Percentiles rank a stretch among this genome's conserved stretches.
phyloP scores from a whole-genome alignment of 2,797 vertebrate genomes.

The Chrysocyon brachyurus region DNA sequence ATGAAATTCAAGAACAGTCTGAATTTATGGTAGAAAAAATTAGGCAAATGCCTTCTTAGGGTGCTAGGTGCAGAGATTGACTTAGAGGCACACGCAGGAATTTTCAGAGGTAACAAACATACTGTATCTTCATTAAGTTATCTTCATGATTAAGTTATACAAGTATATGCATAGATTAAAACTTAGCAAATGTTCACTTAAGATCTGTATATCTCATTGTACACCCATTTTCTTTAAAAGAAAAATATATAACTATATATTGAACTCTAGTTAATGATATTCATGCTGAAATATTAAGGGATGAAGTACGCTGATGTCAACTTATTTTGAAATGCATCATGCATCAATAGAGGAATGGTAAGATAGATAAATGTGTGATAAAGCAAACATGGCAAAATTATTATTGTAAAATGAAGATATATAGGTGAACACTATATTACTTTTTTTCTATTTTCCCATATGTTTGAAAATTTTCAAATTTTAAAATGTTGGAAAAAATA shows the following conservation, averaged over 20 bases:
- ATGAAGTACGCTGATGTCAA: background rate
- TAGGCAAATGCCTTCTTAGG: background rate
- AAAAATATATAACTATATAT: background rate
- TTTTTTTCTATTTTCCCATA: background rate
- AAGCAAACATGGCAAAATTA: background rate
- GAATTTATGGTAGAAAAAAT: background rate
- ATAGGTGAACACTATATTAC: background rate
- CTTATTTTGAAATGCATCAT: background rate
- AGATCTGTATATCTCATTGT: constrained; percentile 2
- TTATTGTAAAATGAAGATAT: background rate
- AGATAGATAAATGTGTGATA: background rate
- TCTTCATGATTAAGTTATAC: background rate
- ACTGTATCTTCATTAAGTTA: background rate
- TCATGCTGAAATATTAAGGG: background rate
- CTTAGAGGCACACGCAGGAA: background rate
- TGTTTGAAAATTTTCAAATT: constrained; percentile 7
- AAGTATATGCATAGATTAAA: background rate
- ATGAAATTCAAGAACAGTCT: background rate
- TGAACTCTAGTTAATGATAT: background rate
- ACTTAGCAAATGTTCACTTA: constrained; percentile 3
- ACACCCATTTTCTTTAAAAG: constrained; percentile 10
- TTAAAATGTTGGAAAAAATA: background rate
- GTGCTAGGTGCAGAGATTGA: background rate
- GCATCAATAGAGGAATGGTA: background rate
- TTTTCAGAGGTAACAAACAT: background rate